Percentiles rank a stretch among this genome's conserved stretches.
Evolutionary conservation across 2,113 vertebrate genomes (phyloP).

Genomic region (Orthonyx spaldingii): DNA sequence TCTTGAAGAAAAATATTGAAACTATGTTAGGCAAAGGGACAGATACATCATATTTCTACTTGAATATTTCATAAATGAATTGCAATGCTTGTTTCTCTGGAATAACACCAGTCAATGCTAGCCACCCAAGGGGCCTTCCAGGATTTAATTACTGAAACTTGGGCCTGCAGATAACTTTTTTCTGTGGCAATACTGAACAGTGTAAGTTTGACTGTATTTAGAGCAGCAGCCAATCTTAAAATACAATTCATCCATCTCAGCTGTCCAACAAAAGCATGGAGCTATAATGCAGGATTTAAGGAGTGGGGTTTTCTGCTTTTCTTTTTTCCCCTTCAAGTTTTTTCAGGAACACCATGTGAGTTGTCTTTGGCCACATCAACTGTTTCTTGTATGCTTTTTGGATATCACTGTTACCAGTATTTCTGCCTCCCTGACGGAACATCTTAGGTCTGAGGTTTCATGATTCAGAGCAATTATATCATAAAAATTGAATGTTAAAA

Average conservation of each 20-base stretch:
- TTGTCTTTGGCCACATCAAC: constrained; percentile 61
- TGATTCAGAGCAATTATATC: constrained; percentile 19
- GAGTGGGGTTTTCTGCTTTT: constrained; percentile 9
- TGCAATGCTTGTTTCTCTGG: constrained; percentile 25
- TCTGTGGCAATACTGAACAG: constrained; percentile 61
- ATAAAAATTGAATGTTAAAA: constrained; percentile 29
- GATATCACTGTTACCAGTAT: constrained; percentile 11
- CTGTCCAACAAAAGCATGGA: constrained; percentile 71
- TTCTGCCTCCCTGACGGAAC: constrained; percentile 24
- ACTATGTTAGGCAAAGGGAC: not conserved
- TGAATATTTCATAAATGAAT: constrained; percentile 8
- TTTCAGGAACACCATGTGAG: constrained; percentile 52
- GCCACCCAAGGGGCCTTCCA: constrained; percentile 74
- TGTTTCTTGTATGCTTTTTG: constrained; percentile 54
- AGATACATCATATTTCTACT: not conserved
- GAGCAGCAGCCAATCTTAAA: constrained; percentile 65
- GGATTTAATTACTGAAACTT: constrained; percentile 67
- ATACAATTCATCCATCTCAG: constrained; percentile 62
- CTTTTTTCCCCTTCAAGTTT: not conserved
- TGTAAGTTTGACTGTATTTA: constrained; percentile 52
- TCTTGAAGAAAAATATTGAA: not conserved
- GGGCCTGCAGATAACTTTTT: constrained; percentile 67
- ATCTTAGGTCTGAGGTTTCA: constrained; percentile 34
- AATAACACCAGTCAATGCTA: constrained; percentile 70
- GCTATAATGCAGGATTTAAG: constrained; percentile 51